A percentile compares a stretch with the other conserved stretches of the same genome.
These are phyloP conservation scores for Parotia lawesii DNA, from an alignment of 2,113 vertebrate species.

Conservation along the genomic window DNA sequence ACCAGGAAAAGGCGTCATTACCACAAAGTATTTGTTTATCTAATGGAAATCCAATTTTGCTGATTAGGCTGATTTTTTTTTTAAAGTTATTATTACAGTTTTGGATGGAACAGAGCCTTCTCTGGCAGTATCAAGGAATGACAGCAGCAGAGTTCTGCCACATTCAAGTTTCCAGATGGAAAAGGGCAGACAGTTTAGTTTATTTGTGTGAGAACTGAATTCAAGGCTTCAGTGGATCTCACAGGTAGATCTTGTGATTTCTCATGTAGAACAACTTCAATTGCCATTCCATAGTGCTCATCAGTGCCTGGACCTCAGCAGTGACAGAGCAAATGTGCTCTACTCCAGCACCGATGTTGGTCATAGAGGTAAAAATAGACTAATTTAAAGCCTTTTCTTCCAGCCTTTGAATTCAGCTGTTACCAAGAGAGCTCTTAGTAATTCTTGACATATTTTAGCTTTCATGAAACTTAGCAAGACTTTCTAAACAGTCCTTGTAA, in stretches of 20 bases:
- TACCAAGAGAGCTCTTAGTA: neutral
- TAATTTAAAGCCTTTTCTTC: neutral
- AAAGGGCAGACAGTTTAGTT: neutral
- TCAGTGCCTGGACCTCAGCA: neutral
- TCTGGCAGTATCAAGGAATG: neutral
- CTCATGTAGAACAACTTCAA: neutral
- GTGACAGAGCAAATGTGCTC: neutral
- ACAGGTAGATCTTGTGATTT: neutral
- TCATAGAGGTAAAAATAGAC: neutral
- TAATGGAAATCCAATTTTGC: neutral
- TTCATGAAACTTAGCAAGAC: neutral
- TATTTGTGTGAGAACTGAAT: neutral
- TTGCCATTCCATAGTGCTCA: neutral
- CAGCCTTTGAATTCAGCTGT: neutral
- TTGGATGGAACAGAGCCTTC: neutral
- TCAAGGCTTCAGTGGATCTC: neutral
- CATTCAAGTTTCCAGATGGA: neutral
- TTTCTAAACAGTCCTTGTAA: neutral
- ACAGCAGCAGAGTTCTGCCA: neutral
- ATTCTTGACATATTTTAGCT: neutral
- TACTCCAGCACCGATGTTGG: neutral
- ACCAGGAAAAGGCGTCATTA: neutral
- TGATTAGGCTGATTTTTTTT: neutral
- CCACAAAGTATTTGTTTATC: neutral
- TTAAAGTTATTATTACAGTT: neutral